Evolutionary conservation across 2,113 vertebrate genomes (phyloP).

Genomic region (Oceanodroma tethys): DNA sequence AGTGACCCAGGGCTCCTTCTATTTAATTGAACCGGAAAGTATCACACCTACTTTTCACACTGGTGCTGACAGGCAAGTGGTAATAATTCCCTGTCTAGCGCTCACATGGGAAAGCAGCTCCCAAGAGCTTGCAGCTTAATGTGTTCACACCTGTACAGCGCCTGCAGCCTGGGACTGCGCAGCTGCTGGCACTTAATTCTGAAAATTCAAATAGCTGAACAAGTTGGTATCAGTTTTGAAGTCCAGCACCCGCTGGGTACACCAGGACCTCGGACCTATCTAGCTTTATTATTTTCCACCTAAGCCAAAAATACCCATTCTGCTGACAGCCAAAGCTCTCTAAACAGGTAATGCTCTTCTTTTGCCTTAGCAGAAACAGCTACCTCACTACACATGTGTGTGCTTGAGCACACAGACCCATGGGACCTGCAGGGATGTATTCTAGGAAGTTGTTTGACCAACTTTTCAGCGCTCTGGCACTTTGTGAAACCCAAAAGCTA

Average conservation of each 20-base stretch:
- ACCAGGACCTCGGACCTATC: not conserved
- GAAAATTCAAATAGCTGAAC: not conserved
- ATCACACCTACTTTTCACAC: not conserved
- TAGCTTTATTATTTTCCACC: not conserved
- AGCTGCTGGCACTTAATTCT: not conserved
- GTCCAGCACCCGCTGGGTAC: not conserved
- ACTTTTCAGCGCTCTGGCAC: not conserved
- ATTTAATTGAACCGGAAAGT: slow-evolving; percentile 6
- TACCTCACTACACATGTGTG: not conserved
- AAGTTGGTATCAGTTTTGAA: not conserved
- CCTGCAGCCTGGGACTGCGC: not conserved
- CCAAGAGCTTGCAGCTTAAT: not conserved
- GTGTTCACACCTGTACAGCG: not conserved
- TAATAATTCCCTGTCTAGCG: not conserved
- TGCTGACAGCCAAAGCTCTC: not conserved
- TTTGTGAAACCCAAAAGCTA: not conserved
- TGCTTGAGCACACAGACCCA: not conserved
- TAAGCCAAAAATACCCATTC: not conserved
- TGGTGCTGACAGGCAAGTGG: slow-evolving; percentile 13
- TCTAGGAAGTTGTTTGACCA: not conserved
- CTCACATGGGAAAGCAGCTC: not conserved
- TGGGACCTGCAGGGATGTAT: not conserved
- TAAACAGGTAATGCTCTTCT: not conserved
- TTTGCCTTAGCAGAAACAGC: slow-evolving; percentile 13
- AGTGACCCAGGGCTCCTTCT: not conserved